Conservation (phyloP, 2,888 invertebrate genomes). For the Tenthredo livida region DNA sequence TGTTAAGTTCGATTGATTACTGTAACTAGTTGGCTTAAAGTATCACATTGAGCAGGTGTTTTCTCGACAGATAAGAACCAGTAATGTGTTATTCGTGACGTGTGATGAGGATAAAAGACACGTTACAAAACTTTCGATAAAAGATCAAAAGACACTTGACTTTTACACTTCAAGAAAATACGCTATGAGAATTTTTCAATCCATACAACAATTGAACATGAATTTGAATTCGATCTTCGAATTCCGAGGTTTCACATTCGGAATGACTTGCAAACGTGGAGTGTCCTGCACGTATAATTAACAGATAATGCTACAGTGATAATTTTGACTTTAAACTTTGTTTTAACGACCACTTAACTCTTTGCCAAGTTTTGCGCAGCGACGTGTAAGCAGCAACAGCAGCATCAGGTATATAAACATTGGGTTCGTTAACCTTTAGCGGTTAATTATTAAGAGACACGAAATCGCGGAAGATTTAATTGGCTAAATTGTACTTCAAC, state of each 20-base stretch:
- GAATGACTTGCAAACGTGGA: not conserved
- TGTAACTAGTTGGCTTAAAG: not conserved
- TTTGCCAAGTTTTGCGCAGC: conserved; percentile 35
- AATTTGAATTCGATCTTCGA: not conserved
- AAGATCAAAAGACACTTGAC: not conserved
- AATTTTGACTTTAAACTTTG: conserved; percentile 30
- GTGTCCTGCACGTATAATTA: not conserved
- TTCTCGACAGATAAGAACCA: not conserved
- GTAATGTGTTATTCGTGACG: not conserved
- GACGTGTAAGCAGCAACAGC: not conserved
- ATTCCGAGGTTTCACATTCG: not conserved
- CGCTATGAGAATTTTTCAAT: not conserved
- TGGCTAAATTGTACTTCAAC: conserved; percentile 26
- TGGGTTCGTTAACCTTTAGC: conserved; percentile 26
- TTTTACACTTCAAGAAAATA: not conserved
- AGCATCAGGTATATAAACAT: not conserved
- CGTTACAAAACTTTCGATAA: not conserved
- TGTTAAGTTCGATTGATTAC: not conserved
- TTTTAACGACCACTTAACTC: conserved; percentile 24
- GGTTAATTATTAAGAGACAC: conserved; percentile 19
- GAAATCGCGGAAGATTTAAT: conserved; percentile 4
- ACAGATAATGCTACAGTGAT: conserved; percentile 31
- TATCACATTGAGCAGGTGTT: not conserved
- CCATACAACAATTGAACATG: not conserved
- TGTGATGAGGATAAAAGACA: not conserved